A percentile compares a stretch with the other conserved stretches of the same genome.
These are phyloP conservation scores for Gasteruption jaculator DNA, from an alignment of 2,888 invertebrate species.

Conservation along the genomic window DNA sequence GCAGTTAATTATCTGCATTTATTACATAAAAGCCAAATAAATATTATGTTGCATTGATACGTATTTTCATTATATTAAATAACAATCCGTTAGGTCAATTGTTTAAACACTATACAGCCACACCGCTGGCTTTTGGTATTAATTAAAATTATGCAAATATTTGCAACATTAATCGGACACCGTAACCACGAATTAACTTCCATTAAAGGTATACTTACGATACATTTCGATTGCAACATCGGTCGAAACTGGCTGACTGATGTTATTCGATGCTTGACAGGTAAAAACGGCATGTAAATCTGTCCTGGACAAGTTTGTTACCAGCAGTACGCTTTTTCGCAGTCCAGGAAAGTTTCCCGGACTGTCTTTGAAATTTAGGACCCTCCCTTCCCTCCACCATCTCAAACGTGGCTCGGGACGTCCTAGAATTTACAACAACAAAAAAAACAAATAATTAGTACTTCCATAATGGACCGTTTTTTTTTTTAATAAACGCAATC, in stretches of 20 bases:
- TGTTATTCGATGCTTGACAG: conserved; percentile 74
- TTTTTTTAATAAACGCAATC: conserved; percentile 17
- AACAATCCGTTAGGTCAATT: too few species aligned
- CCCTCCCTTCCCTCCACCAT: conserved; percentile 70
- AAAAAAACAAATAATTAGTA: too few species aligned
- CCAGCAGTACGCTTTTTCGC: conserved; percentile 60
- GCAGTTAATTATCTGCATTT: too few species aligned
- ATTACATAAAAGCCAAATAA: too few species aligned
- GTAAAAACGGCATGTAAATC: conserved; percentile 73
- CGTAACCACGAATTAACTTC: too few species aligned
- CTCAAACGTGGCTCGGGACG: conserved; percentile 68
- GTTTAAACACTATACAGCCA: too few species aligned
- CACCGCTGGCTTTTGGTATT: too few species aligned
- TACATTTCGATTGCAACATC: conserved; percentile 72
- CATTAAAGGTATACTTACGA: conserved; percentile 63
- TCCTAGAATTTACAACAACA: conserved; percentile 54
- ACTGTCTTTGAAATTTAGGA: conserved; percentile 60
- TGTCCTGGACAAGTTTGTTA: conserved; percentile 61
- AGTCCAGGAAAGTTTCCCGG: conserved; percentile 53
- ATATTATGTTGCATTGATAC: too few species aligned
- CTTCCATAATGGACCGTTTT: too few species aligned
- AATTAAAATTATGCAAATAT: too few species aligned
- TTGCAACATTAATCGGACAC: too few species aligned
- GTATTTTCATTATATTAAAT: too few species aligned
- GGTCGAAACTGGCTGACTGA: conserved; percentile 65